Base-by-base conservation (phyloP, 2,797 vertebrate species). In the Crenichthys baileyi region DNA sequence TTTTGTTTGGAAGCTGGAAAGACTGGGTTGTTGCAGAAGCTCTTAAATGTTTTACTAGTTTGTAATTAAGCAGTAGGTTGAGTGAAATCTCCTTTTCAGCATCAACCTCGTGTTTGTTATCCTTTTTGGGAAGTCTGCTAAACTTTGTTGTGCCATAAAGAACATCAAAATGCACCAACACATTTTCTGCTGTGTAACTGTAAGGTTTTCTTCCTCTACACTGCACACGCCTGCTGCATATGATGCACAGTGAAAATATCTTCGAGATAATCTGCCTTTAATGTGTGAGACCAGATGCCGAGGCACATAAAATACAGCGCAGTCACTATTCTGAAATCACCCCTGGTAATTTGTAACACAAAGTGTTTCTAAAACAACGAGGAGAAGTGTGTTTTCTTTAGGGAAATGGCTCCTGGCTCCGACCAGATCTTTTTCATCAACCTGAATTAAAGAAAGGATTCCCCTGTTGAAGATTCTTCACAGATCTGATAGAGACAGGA, bases 311-410 rank as follows among this genome's bases (percentile, higher is more conserved):
- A 51, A 41, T 5, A 68, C 48, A 65, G 1, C 0, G 55, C 24
- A 67, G 31, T 56, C 50, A 44, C 41, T 70, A n/a, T 0, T 12
- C 7, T 77, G 26, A 75, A 72, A 41, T 78, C 78, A 74, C 11
- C 55, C 29, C 53, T 55, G 73, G 58, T 74, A 36, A 73, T 79
- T 76, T 53, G 51, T 39, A 74, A 85, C 79, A 20, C 36, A 58
- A 76, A 70, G 48, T 11, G 44, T 76, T 82, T 68, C 61, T 77
- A 67, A 77, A 82, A 90, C 84, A 89, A 91, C 88, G 76, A 90
- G 86, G 82, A 67, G 58, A 79, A 80, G 72, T 65, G 76, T 89
- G 84, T 89, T 83, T 88, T 76, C 7, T 67, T 63, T 74, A 9
- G 58, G 79, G 75, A 87, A 77, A 73, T 41, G 61, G 75, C 41